phyloP scores from a whole-genome alignment of 2,888 invertebrate genomes.

The Lasioglossum pauxillum region DNA sequence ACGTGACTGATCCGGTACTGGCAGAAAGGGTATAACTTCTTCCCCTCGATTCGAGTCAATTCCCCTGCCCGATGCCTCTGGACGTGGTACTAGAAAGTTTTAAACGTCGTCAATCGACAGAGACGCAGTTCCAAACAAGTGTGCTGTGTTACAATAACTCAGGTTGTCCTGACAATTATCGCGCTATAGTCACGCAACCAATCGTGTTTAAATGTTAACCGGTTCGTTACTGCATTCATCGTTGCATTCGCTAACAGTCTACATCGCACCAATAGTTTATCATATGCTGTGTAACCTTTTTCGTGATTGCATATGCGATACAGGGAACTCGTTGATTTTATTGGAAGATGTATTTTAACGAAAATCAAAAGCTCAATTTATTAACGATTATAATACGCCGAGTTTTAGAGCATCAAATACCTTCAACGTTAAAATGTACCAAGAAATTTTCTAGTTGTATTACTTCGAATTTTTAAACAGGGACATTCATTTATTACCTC shows the following conservation, averaged over 20 bases:
- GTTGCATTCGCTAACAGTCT: background rate
- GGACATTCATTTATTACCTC: no score
- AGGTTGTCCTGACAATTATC: background rate
- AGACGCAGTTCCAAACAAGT: background rate
- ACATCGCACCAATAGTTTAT: background rate
- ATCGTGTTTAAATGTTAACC: constrained; percentile 1
- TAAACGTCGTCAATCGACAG: background rate
- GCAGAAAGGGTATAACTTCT: no score
- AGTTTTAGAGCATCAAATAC: background rate
- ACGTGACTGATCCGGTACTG: no score
- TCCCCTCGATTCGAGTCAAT: no score
- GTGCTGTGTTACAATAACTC: background rate
- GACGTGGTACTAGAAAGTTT: background rate
- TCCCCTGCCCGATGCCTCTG: no score
- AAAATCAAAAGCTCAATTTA: background rate
- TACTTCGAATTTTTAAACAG: no score
- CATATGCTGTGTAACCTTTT: background rate
- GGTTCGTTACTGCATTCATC: background rate
- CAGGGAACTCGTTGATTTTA: background rate
- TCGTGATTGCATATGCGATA: background rate
- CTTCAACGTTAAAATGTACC: no score
- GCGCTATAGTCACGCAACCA: background rate
- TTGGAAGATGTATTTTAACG: background rate
- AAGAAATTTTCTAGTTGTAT: no score
- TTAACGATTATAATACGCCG: background rate